These are phyloP conservation scores for Venusia cambrica DNA, from an alignment of 2,888 invertebrate genomes.

Conservation along the genomic window DNA sequence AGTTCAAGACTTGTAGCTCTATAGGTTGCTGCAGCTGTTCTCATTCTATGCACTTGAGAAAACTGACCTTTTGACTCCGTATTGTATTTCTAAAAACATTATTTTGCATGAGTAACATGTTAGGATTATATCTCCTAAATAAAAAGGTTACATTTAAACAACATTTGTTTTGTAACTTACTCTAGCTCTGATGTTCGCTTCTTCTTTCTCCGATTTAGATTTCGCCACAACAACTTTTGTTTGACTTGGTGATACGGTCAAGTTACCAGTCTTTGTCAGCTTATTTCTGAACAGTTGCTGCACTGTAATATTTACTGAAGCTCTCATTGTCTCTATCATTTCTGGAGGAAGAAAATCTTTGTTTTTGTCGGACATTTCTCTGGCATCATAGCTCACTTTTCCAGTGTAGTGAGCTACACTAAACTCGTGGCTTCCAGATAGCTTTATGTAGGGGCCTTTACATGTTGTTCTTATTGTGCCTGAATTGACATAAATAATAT, in stretches of 20 bases:
- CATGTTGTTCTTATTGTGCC: slow-evolving; percentile 79
- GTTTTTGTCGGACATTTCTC: slow-evolving; percentile 93
- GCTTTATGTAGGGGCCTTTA: slow-evolving; percentile 78
- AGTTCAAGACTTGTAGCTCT: slow-evolving; percentile 92
- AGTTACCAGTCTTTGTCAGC: slow-evolving; percentile 91
- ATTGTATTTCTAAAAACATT: slow-evolving; percentile 82
- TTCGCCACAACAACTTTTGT: slow-evolving; percentile 50
- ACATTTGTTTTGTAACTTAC: slow-evolving; percentile 49
- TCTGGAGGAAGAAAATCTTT: slow-evolving; percentile 95
- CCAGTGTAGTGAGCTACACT: slow-evolving; percentile 95
- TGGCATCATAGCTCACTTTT: slow-evolving; percentile 90
- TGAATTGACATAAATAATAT: slow-evolving; percentile 41
- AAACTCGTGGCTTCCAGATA: slow-evolving; percentile 85
- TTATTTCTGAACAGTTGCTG: slow-evolving; percentile 91
- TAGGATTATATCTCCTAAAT: too few relatives aligned
- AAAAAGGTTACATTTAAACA: not conserved
- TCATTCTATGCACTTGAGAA: slow-evolving; percentile 92
- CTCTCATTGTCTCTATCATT: slow-evolving; percentile 91
- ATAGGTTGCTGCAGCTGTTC: slow-evolving; percentile 92
- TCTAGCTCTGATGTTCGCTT: slow-evolving; percentile 72
- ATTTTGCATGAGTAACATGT: too few relatives aligned
- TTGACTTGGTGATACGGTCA: slow-evolving; percentile 81
- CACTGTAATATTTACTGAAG: slow-evolving; percentile 85
- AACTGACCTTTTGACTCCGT: slow-evolving; percentile 87
- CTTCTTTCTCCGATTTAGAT: slow-evolving; percentile 71